Conservation (phyloP, 1,140 invertebrate species). For the Lepidostoma basale region DNA sequence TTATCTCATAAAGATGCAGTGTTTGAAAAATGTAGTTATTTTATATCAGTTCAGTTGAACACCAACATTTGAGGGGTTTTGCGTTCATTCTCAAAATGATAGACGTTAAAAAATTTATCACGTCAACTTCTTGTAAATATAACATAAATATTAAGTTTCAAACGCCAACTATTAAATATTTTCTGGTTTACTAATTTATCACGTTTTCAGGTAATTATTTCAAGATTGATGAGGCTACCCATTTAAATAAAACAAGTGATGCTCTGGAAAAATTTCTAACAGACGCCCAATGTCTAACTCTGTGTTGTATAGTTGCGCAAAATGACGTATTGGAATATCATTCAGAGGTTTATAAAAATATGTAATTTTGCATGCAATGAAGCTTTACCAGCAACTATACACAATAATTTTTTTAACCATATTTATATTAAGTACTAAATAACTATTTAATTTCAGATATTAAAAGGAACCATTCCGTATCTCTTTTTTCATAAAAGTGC, state of each 20-base stretch:
- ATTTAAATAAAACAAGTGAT: slow-evolving; percentile 11
- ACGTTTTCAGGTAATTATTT: slow-evolving; percentile 13
- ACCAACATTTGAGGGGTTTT: not conserved
- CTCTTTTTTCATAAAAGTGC: slow-evolving; percentile 41
- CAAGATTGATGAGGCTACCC: not conserved
- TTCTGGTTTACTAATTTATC: not conserved
- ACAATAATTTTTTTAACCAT: not conserved
- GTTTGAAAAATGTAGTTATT: no score
- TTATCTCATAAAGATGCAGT: no score
- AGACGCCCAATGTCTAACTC: slow-evolving; percentile 33
- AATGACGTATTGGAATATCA: slow-evolving; percentile 37
- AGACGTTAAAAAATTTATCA: slow-evolving; percentile 16
- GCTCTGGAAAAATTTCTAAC: slow-evolving; percentile 34
- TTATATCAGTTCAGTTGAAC: no score
- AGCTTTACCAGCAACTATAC: no score
- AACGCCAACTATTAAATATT: not conserved
- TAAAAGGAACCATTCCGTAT: slow-evolving; percentile 10
- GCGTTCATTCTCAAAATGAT: slow-evolving; percentile 3
- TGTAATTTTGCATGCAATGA: no score
- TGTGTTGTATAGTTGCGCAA: slow-evolving; percentile 15
- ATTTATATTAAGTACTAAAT: not conserved
- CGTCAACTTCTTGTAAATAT: slow-evolving; percentile 3
- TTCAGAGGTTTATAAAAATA: slow-evolving; percentile 18
- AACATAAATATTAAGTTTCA: not conserved
- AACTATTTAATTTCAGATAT: slow-evolving; percentile 21